Conservation (phyloP, 2,113 vertebrate species). For the Corythornis vintsioides region DNA sequence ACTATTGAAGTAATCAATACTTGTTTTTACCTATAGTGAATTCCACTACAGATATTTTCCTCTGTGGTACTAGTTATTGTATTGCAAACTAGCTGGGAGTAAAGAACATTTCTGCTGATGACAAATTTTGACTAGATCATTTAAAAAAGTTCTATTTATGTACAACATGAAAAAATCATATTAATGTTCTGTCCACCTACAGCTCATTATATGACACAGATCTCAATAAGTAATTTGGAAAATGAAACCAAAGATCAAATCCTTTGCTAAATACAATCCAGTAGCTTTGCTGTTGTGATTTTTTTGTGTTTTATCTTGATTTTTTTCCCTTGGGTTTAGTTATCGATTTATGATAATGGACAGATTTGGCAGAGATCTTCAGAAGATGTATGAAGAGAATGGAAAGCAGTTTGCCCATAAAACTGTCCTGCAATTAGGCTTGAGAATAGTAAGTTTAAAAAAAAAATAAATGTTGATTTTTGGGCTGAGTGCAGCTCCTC, state of each 20-base stretch:
- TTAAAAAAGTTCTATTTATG: neutral
- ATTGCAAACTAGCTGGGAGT: neutral
- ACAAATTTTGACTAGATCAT: neutral
- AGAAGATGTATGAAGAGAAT: constrained; percentile 90
- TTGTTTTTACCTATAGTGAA: neutral
- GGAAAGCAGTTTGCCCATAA: constrained; percentile 86
- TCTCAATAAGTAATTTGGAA: neutral
- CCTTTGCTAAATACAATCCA: neutral
- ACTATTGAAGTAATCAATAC: neutral
- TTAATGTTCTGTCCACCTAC: neutral
- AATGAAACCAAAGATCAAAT: neutral
- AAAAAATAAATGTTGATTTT: neutral
- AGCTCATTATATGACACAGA: neutral
- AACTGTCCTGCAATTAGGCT: constrained; percentile 90
- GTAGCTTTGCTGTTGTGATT: neutral
- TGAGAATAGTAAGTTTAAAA: constrained; percentile 87
- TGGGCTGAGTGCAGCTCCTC: constrained; percentile 56
- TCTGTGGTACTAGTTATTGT: neutral
- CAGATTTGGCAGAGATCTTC: constrained; percentile 91
- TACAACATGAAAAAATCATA: neutral
- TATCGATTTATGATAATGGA: constrained; percentile 99
- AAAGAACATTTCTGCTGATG: neutral
- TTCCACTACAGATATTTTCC: neutral
- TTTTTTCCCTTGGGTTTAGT: constrained; percentile 66
- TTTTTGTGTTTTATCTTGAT: neutral